Percentiles rank a stretch among this genome's conserved stretches.
These are phyloP conservation scores for Pomacea canaliculata DNA, from an alignment of 2,888 invertebrate species.

Conservation along the genomic window DNA sequence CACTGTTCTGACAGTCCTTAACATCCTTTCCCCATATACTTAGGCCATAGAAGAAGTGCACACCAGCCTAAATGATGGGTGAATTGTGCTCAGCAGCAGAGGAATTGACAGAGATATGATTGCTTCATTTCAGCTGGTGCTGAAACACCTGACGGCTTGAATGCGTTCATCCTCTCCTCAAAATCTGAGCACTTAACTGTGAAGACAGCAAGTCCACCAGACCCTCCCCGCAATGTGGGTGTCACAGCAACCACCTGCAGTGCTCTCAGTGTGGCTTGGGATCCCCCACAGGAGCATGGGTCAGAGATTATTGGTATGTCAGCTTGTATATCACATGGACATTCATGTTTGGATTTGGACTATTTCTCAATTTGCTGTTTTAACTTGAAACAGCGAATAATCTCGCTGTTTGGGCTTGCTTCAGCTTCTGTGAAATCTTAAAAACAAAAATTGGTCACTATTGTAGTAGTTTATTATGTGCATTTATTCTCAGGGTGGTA, in stretches of 20 bases:
- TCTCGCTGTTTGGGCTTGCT: not conserved
- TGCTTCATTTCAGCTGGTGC: slow-evolving; percentile 32
- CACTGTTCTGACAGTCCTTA: too few relatives aligned
- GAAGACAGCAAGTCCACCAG: slow-evolving; percentile 66
- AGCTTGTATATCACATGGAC: not conserved
- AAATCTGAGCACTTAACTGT: slow-evolving; percentile 63
- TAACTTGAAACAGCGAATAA: not conserved
- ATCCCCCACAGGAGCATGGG: slow-evolving; percentile 66
- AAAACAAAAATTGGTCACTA: too few relatives aligned
- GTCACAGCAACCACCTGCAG: slow-evolving; percentile 66
- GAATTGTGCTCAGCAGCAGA: too few relatives aligned
- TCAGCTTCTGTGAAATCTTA: too few relatives aligned
- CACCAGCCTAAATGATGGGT: too few relatives aligned
- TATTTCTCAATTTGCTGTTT: not conserved
- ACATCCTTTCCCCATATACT: too few relatives aligned
- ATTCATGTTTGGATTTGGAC: not conserved
- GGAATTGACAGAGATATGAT: too few relatives aligned
- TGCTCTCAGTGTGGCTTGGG: slow-evolving; percentile 67
- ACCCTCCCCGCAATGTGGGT: slow-evolving; percentile 65
- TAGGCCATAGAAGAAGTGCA: too few relatives aligned
- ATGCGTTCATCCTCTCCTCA: slow-evolving; percentile 66
- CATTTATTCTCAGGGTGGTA: too few relatives aligned
- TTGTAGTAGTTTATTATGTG: too few relatives aligned
- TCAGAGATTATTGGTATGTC: slow-evolving; percentile 65
- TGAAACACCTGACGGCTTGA: slow-evolving; percentile 44